A percentile compares a stretch with the other conserved stretches of the same genome.
Evolutionary conservation across 2,888 invertebrate species (phyloP).

Genomic region (Caenorhabditis zanzibari): DNA sequence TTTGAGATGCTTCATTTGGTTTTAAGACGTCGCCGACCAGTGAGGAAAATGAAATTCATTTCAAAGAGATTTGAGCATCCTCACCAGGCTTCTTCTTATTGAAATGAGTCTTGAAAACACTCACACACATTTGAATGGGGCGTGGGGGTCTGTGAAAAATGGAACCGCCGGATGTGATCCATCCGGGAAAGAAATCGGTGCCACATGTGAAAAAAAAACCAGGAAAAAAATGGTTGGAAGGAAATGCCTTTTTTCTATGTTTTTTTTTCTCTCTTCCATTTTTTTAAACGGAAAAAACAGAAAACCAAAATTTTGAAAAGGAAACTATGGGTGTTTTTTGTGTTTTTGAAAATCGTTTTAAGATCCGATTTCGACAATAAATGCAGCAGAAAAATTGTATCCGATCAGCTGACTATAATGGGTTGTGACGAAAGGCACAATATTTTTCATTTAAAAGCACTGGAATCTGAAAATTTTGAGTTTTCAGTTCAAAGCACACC

Average conservation of each 20-base stretch:
- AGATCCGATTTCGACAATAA: background rate
- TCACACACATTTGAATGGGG: background rate
- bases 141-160: slow-evolving; percentile 17
- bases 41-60: slow-evolving; percentile 49
- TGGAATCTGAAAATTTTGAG: no score
- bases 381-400: background rate
- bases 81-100: slow-evolving; percentile 13
- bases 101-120: slow-evolving; percentile 28
- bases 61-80: slow-evolving; percentile 26
- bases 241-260: slow-evolving; percentile 38
- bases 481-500: no score
- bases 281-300: background rate
- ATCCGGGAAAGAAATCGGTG: slow-evolving; percentile 41
- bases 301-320: background rate
- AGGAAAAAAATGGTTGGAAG: slow-evolving; percentile 30
- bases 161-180: slow-evolving; percentile 46
- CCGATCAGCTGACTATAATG: background rate
- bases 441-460: no score
- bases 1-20: slow-evolving; percentile 16
- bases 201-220: slow-evolving; percentile 42
- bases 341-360: background rate
- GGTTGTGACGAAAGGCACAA: no score
- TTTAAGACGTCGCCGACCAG: background rate
- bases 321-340: slow-evolving; percentile 20
- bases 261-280: slow-evolving; percentile 1